phyloP scores from a whole-genome alignment of 2,888 invertebrate genomes.

The Digitonthophagus gazella region DNA sequence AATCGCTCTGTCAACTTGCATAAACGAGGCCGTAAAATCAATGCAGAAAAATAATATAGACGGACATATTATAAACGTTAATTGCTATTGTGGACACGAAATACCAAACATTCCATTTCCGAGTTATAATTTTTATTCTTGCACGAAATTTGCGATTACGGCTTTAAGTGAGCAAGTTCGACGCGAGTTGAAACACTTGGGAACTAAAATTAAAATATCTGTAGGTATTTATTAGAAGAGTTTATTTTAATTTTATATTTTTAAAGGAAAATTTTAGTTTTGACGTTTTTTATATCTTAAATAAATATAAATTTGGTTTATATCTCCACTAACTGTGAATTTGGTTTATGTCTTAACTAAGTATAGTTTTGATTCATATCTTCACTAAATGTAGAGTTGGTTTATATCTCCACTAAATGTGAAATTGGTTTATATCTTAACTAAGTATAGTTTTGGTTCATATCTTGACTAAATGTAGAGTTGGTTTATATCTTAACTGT shows the following conservation, averaged over 20 bases:
- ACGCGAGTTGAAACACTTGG: slow-evolving; percentile 19
- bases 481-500: too few species aligned
- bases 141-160: slow-evolving; percentile 23
- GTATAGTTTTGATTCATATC: too few species aligned
- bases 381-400: too few species aligned
- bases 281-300: too few species aligned
- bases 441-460: too few species aligned
- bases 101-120: slow-evolving; percentile 20
- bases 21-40: slow-evolving; percentile 20
- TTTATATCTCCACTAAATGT: too few species aligned
- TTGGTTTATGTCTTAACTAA: too few species aligned
- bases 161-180: slow-evolving; percentile 24
- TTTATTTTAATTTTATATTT: not conserved
- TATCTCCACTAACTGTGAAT: too few species aligned
- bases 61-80: slow-evolving; percentile 22
- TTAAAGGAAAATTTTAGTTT: too few species aligned
- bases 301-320: too few species aligned
- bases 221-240: slow-evolving; percentile 13
- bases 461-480: too few species aligned
- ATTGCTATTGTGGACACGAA: slow-evolving; percentile 23
- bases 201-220: slow-evolving; percentile 21
- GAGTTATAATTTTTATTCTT: slow-evolving; percentile 23
- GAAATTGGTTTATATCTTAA: too few species aligned
- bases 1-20: slow-evolving; percentile 17
- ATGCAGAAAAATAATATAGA: slow-evolving; percentile 22